Base-by-base conservation (phyloP, 2,113 vertebrate species). In the Lamprotornis superbus region DNA sequence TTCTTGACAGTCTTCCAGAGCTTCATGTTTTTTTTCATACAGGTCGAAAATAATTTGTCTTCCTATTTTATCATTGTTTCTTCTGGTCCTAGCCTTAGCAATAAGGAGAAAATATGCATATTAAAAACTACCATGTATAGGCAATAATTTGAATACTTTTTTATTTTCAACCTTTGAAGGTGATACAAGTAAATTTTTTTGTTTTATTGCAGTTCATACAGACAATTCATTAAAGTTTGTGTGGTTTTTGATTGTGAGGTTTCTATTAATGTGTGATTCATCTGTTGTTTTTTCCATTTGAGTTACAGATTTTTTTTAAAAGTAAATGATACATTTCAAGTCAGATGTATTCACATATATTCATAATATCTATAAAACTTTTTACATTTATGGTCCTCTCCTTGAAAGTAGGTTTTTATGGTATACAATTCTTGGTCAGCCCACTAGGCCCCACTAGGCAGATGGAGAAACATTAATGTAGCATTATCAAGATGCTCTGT, bases 21-120 rank as follows among this genome's bases (percentile, higher is more conserved):
- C 39, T 94, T 93, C 92, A 93, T 86, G 59, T 74, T 94, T 96
- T 93, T 40, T 96, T 89, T 92, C 79, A 95, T 93, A 39, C 2
- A 5, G 17, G 18, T 80, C 5, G 3, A 94, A 94, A 90, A 96
- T 89, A 87, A 90, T 77, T 92, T 86, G 49, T 92, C 55, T 85
- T 85, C 75, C 60, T 78, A 64, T 76, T 93, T 87, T 85, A 83
- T 50, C 27, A 73, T 60, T 91, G 65, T 75, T 93, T 30, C 30
- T 89, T 87, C 57, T 76, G 30, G 53, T 87, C 20, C 42, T 73
- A 65, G 23, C 15, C 49, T 89, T 91, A 84, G 9, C 23, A 89
- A 79, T 67, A 82, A 64, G 31, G 22, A 81, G 9, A 64, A 89
- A 83, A 91, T 8, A 7, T 57, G 16, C 6, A 50, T 65, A 82